A percentile compares a stretch with the other conserved stretches of the same genome.
Conservation (phyloP, 2,797 vertebrate species). For the Emydoidea blandingii region DNA sequence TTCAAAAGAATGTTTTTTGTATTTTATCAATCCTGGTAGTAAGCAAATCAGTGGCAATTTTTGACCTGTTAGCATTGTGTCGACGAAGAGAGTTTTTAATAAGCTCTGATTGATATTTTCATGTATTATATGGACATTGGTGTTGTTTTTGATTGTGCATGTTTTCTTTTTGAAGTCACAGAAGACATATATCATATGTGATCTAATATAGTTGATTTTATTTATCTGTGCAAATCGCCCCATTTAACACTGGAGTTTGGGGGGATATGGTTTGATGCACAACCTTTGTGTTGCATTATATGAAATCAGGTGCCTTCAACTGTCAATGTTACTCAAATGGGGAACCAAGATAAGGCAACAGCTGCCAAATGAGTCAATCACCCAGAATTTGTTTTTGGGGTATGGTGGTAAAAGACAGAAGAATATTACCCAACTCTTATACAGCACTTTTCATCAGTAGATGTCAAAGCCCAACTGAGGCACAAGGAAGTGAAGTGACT, state of each 20-base stretch:
- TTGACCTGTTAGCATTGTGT: background rate
- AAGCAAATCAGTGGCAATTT: background rate
- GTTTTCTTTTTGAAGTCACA: background rate
- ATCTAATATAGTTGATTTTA: background rate
- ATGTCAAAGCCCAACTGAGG: background rate
- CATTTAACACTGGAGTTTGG: background rate
- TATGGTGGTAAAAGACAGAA: background rate
- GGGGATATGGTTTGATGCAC: background rate
- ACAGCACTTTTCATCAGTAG: background rate
- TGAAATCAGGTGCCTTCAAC: background rate
- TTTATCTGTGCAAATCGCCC: background rate
- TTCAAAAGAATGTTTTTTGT: background rate
- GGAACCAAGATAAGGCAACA: fast-evolving
- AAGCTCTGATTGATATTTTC: background rate
- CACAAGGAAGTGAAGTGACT: background rate
- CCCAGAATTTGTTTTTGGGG: fast-evolving
- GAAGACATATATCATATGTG: background rate
- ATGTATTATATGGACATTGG: background rate
- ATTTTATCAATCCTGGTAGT: background rate
- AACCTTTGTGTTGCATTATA: background rate
- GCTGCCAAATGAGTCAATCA: background rate
- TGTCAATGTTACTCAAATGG: background rate
- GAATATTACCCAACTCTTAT: background rate
- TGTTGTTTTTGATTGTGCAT: background rate
- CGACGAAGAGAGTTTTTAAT: background rate